These are phyloP conservation scores for Lateolabrax maculatus DNA, from an alignment of 2,797 vertebrate species.

Conservation along the genomic window DNA sequence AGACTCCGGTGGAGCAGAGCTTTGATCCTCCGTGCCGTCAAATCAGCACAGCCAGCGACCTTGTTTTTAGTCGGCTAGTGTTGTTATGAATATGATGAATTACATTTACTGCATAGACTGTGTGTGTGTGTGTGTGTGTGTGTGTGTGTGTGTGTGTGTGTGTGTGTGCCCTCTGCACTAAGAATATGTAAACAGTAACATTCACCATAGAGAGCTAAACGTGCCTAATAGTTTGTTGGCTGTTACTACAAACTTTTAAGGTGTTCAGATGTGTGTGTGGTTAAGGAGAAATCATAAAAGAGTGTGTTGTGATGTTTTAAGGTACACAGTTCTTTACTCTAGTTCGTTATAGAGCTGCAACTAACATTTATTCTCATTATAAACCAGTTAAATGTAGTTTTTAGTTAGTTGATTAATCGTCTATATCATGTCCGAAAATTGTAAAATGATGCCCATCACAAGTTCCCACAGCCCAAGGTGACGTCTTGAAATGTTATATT, in stretches of 20 bases:
- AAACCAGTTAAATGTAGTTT: neutral
- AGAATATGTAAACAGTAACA: conserved; percentile 37
- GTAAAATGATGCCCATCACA: neutral
- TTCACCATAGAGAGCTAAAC: conserved; percentile 9
- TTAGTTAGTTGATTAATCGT: neutral
- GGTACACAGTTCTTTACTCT: neutral
- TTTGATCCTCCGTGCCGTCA: conserved; percentile 63
- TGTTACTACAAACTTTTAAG: neutral
- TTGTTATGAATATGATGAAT: conserved; percentile 44
- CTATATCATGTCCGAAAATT: neutral
- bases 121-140: conserved; percentile 16
- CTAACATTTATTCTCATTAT: neutral
- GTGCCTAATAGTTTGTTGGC: neutral
- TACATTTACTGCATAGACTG: conserved; percentile 15
- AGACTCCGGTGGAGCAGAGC: conserved; percentile 43
- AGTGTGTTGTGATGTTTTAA: neutral
- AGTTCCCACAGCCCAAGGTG: neutral
- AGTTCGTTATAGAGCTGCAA: neutral
- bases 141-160: conserved; percentile 7
- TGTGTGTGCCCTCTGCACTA: conserved; percentile 11
- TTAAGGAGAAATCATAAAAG: neutral
- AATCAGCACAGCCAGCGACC: conserved; percentile 31
- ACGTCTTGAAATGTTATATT: neutral
- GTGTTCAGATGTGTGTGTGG: neutral
- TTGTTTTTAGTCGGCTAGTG: conserved; percentile 27